These are phyloP conservation scores for Pyrochroa serraticornis DNA, from an alignment of 2,888 invertebrate species.

Conservation along the genomic window DNA sequence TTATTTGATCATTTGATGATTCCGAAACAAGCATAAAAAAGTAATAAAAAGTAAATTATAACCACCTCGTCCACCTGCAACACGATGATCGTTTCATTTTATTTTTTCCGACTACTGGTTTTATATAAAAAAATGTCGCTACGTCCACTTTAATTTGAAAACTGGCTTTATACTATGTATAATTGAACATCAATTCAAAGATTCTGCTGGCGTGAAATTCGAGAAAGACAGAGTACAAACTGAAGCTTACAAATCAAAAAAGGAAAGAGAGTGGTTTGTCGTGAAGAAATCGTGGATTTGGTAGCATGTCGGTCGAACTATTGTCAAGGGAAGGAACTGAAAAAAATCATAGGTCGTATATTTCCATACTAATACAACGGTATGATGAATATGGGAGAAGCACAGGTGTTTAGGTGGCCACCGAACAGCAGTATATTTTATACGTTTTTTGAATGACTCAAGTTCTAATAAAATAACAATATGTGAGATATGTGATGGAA, in stretches of 20 bases:
- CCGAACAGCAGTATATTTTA: conserved; percentile 28
- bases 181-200: conserved; percentile 20
- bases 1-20: conserved; percentile 42
- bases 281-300: conserved; percentile 16
- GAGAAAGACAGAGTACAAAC: too few relatives aligned
- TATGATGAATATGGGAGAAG: conserved; percentile 54
- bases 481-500: conserved; percentile 42
- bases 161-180: conserved; percentile 51
- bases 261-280: conserved; percentile 1
- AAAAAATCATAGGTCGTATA: conserved; percentile 39
- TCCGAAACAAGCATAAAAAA: conserved; percentile 46
- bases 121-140: conserved; percentile 56
- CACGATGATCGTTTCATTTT: conserved; percentile 40
- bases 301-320: conserved; percentile 19
- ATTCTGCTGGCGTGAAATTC: not conserved
- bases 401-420: conserved; percentile 50
- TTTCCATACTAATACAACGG: conserved; percentile 52
- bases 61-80: conserved; percentile 44
- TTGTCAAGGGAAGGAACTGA: conserved; percentile 27
- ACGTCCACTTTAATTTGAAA: conserved; percentile 57
- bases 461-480: conserved; percentile 37
- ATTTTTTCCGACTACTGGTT: conserved; percentile 58
- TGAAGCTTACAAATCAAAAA: not conserved
- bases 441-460: conserved; percentile 30
- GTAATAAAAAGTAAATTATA: conserved; percentile 46